These are phyloP conservation scores for Platerodrilus igneus DNA, from an alignment of 2,888 invertebrate genomes.

Conservation along the genomic window DNA sequence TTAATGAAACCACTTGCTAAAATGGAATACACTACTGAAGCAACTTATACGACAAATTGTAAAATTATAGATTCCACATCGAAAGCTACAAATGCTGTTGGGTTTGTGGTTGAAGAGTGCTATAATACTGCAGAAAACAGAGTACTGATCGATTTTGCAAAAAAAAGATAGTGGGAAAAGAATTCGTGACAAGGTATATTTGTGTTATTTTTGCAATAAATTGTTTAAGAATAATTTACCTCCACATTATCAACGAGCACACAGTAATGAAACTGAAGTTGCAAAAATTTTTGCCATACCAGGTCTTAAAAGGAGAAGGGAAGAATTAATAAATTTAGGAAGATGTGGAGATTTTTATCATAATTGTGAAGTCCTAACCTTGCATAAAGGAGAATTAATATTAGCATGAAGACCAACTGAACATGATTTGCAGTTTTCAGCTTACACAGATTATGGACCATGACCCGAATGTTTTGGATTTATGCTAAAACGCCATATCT, in stretches of 20 bases:
- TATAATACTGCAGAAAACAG: no score
- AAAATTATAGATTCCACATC: no score
- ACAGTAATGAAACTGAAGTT: constrained; percentile 9
- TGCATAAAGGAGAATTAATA: constrained; percentile 6
- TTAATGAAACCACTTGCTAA: no score
- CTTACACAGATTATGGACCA: constrained; percentile 7
- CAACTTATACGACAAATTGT: no score
- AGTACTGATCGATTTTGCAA: no score
- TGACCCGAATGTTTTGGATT: constrained; percentile 11
- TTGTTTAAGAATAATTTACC: constrained; percentile 5
- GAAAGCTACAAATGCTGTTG: no score
- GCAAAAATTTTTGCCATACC: constrained; percentile 7
- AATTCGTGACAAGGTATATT: constrained; percentile 5
- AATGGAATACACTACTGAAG: no score
- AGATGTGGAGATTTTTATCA: constrained; percentile 7
- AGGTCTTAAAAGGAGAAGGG: neutral
- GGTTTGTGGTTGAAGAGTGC: no score
- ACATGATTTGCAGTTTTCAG: neutral
- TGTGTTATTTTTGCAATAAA: constrained; percentile 7
- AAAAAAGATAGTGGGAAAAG: no score
- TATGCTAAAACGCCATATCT: constrained; percentile 7
- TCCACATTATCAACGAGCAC: constrained; percentile 10
- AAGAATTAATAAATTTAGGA: constrained; percentile 2
- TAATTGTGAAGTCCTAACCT: constrained; percentile 1
- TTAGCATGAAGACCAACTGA: constrained; percentile 4